Percentiles rank a stretch among this genome's conserved stretches.
These are phyloP conservation scores for Drosophila ohnishii DNA, from an alignment of 1,140 invertebrate species.

Conservation along the genomic window DNA sequence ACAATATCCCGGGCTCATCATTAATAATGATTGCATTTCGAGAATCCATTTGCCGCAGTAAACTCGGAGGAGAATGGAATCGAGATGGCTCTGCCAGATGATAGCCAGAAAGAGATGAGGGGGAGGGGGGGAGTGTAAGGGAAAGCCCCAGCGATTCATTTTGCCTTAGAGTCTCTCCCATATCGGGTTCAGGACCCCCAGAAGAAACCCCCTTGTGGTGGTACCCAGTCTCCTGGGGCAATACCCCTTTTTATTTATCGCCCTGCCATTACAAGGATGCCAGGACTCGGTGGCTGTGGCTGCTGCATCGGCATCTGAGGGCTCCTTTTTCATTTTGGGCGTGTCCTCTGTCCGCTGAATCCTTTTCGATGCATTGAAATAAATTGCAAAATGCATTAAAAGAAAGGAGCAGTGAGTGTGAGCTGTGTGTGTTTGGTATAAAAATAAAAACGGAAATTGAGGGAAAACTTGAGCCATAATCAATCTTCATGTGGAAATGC, in stretches of 20 bases:
- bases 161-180: background rate
- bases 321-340: conserved; percentile 40
- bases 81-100: conserved; percentile 7
- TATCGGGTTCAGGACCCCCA: conserved; percentile 20
- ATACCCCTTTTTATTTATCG: conserved; percentile 27
- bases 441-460: conserved; percentile 8
- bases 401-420: conserved; percentile 39
- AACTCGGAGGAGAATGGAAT: conserved; percentile 1
- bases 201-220: background rate
- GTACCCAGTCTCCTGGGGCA: conserved; percentile 5
- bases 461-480: conserved; percentile 70
- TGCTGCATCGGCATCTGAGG: conserved; percentile 26
- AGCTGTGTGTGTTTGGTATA: conserved; percentile 3
- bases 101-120: background rate
- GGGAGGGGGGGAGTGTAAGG: background rate
- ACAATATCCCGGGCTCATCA: conserved; percentile 15
- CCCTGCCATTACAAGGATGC: conserved; percentile 38
- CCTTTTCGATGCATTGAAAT: conserved; percentile 74
- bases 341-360: conserved; percentile 42
- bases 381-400: conserved; percentile 59
- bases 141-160: conserved; percentile 14
- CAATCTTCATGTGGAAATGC: conserved; percentile 73
- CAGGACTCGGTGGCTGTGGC: conserved; percentile 23
- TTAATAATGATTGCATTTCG: conserved; percentile 43
- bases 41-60: conserved; percentile 38